Conservation (phyloP, 2,113 vertebrate genomes). For the Mobula birostris region DNA sequence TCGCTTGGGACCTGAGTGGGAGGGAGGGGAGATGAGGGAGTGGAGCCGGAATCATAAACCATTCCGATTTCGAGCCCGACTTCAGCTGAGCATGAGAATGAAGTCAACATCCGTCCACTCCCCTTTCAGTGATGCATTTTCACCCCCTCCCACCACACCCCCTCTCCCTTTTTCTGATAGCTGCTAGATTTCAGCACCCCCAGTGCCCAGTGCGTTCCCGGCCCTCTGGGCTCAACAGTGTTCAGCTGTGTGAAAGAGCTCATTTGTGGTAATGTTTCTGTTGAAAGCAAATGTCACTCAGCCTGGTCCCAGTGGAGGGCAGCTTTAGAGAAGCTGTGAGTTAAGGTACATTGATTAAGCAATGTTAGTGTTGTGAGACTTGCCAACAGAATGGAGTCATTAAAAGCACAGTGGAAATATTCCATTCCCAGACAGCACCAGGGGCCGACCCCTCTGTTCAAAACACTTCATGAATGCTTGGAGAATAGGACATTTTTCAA, state of each 20-base stretch:
- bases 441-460: not conserved
- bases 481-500: slow-evolving; percentile 26
- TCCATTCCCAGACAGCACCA: slow-evolving; percentile 20
- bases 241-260: slow-evolving; percentile 31
- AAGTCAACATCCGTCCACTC: not conserved
- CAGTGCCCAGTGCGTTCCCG: too few relatives aligned
- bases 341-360: slow-evolving; percentile 33
- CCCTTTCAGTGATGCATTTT: too few relatives aligned
- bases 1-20: not conserved
- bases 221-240: not conserved
- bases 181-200: not conserved
- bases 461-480: slow-evolving; percentile 18
- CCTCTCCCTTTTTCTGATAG: not conserved
- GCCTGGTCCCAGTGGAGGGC: not conserved
- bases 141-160: too few relatives aligned
- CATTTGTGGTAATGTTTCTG: not conserved
- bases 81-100: not conserved
- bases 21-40: too few relatives aligned
- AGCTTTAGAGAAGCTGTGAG: not conserved
- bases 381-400: slow-evolving; percentile 30
- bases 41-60: not conserved
- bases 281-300: slow-evolving; percentile 24
- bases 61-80: not conserved
- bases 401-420: slow-evolving; percentile 28
- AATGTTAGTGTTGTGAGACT: not conserved